phyloP scores from a whole-genome alignment of 2,113 vertebrate genomes.

The Neomonachus schauinslandi region DNA sequence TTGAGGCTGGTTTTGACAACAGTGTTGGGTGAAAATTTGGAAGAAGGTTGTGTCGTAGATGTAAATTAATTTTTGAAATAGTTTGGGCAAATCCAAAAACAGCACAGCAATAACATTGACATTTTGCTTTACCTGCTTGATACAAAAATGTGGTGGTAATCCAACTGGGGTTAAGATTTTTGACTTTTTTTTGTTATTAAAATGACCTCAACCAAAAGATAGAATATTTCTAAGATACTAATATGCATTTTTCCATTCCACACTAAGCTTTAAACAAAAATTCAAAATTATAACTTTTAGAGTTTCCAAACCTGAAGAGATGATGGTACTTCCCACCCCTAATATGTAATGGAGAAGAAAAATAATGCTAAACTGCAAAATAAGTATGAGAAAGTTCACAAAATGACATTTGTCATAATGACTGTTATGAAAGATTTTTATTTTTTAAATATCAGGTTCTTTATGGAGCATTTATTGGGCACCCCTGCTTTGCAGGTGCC shows the following conservation, averaged over 20 bases:
- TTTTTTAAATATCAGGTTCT: not conserved
- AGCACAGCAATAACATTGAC: not conserved
- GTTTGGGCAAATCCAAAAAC: conserved; percentile 18
- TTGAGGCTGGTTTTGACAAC: not conserved
- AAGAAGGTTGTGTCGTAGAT: not conserved
- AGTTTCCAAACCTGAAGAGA: not conserved
- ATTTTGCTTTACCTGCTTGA: conserved; percentile 8
- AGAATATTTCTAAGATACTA: not conserved
- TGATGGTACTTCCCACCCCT: not conserved
- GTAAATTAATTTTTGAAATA: conserved; percentile 11
- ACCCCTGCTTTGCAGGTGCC: not conserved
- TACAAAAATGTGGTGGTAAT: not conserved
- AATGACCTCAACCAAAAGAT: not conserved
- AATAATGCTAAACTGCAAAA: not conserved
- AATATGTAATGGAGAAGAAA: not conserved
- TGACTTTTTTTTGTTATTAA: conserved; percentile 22
- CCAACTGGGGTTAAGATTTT: not conserved
- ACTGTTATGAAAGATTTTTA: not conserved
- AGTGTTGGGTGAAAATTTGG: not conserved
- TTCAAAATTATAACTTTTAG: not conserved
- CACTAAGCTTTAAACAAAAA: not conserved
- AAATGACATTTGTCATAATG: not conserved
- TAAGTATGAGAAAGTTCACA: not conserved
- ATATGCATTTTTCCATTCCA: not conserved
- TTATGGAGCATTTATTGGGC: not conserved